These are phyloP conservation scores for Gila orcuttii DNA, from an alignment of 2,113 vertebrate genomes.

Conservation along the genomic window DNA sequence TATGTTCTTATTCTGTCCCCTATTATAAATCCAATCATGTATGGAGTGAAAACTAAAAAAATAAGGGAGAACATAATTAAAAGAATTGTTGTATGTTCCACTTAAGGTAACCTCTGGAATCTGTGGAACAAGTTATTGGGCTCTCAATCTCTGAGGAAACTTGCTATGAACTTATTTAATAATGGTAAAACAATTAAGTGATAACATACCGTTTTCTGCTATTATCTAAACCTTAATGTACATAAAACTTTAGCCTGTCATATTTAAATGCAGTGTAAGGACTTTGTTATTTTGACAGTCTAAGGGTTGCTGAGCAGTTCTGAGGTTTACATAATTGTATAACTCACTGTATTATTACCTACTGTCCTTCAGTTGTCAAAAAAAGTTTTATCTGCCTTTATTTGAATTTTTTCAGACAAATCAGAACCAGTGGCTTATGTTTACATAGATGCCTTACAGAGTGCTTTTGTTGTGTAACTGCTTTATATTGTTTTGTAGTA, in stretches of 20 bases:
- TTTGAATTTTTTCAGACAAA: not conserved
- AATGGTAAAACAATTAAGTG: not conserved
- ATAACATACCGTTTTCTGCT: not conserved
- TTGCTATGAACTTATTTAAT: not conserved
- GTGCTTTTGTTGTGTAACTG: not conserved
- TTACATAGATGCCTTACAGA: not conserved
- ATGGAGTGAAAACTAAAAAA: slow-evolving; percentile 63
- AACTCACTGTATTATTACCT: not conserved
- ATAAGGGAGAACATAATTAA: slow-evolving; percentile 15
- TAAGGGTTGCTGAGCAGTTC: not conserved
- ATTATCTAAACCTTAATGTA: not conserved
- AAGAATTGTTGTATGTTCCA: not conserved
- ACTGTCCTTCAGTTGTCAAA: not conserved
- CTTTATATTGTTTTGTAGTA: not conserved
- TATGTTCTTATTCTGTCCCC: slow-evolving; percentile 70
- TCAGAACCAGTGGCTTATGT: not conserved
- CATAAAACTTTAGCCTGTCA: not conserved
- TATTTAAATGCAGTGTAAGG: not conserved
- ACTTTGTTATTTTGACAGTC: not conserved
- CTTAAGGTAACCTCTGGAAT: not conserved
- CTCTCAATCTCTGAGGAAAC: not conserved
- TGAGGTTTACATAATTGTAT: not conserved
- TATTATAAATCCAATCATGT: slow-evolving; percentile 70
- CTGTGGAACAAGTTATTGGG: not conserved
- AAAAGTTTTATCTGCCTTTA: not conserved